These are phyloP conservation scores for Linnaemya tessellans DNA, from an alignment of 2,888 invertebrate species.

Conservation along the genomic window DNA sequence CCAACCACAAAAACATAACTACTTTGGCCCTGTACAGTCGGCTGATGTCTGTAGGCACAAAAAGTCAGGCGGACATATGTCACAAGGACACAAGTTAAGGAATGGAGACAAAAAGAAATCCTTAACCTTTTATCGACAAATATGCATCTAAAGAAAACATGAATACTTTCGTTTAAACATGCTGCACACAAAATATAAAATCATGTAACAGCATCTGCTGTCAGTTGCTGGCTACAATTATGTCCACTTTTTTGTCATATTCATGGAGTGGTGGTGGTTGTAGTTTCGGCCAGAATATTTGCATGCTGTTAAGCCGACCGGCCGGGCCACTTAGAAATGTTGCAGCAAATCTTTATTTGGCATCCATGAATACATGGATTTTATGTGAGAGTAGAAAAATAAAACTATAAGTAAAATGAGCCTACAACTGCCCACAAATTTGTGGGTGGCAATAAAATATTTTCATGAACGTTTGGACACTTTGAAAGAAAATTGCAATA, in stretches of 20 bases:
- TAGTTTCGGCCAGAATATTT: background rate
- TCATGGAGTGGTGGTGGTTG: slow-evolving; percentile 13
- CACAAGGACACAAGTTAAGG: slow-evolving; percentile 47
- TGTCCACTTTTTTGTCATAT: slow-evolving; percentile 54
- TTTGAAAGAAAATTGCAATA: slow-evolving; percentile 37
- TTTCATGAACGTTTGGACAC: slow-evolving; percentile 41
- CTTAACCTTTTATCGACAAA: slow-evolving; percentile 67
- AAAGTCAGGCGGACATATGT: slow-evolving; percentile 61
- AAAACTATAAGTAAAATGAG: background rate
- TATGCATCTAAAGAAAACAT: slow-evolving; percentile 60
- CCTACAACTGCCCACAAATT: slow-evolving; percentile 45
- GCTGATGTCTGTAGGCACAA: slow-evolving; percentile 26
- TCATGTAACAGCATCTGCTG: slow-evolving; percentile 68
- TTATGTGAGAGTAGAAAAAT: slow-evolving; percentile 1
- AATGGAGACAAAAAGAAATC: slow-evolving; percentile 38
- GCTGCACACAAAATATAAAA: slow-evolving; percentile 46
- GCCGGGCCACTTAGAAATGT: slow-evolving; percentile 23
- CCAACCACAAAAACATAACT: background rate
- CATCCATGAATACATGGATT: slow-evolving; percentile 27
- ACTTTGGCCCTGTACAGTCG: background rate
- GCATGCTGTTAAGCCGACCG: slow-evolving; percentile 12
- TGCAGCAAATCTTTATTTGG: slow-evolving; percentile 25
- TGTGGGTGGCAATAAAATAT: slow-evolving; percentile 55
- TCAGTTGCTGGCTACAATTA: slow-evolving; percentile 66
- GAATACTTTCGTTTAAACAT: slow-evolving; percentile 42